Percentiles rank a stretch among this genome's conserved stretches.
phyloP scores from a whole-genome alignment of 2,797 vertebrate genomes.

The Mormyrops boulengeri region DNA sequence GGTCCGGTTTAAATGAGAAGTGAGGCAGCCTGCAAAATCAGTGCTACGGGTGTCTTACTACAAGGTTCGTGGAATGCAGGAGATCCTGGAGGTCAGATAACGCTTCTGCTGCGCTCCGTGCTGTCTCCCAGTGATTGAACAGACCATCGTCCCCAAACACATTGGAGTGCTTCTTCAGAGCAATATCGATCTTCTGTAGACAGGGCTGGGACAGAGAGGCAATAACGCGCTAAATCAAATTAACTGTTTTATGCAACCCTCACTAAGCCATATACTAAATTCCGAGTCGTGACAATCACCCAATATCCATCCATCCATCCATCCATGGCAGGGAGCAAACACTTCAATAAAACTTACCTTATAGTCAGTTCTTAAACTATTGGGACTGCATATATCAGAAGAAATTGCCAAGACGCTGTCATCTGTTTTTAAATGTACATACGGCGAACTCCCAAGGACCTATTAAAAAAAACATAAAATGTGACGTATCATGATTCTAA shows the following conservation, averaged over 20 bases:
- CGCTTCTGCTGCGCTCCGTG: not conserved
- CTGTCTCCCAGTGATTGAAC: conserved; percentile 22
- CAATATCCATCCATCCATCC: not conserved
- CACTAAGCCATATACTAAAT: not conserved
- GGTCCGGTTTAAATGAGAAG: not conserved
- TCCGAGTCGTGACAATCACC: not conserved
- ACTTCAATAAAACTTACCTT: conserved; percentile 34
- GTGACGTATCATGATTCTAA: not conserved
- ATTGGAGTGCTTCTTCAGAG: conserved; percentile 43
- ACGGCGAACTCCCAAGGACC: not conserved
- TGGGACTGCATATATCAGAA: conserved; percentile 55
- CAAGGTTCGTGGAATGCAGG: not conserved
- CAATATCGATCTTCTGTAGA: conserved; percentile 45
- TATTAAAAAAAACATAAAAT: not conserved
- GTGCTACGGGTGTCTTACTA: not conserved
- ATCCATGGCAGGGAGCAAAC: not conserved
- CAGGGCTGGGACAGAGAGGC: conserved; percentile 46
- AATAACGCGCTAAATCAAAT: not conserved
- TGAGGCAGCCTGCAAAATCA: not conserved
- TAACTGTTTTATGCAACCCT: not conserved
- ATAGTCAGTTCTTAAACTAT: conserved; percentile 34
- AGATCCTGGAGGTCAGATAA: not conserved
- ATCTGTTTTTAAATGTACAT: not conserved
- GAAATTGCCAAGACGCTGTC: conserved; percentile 40
- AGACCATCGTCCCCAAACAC: conserved; percentile 31